Evolutionary conservation across 2,888 invertebrate species (phyloP).

Genomic region (Byasa hedistus): DNA sequence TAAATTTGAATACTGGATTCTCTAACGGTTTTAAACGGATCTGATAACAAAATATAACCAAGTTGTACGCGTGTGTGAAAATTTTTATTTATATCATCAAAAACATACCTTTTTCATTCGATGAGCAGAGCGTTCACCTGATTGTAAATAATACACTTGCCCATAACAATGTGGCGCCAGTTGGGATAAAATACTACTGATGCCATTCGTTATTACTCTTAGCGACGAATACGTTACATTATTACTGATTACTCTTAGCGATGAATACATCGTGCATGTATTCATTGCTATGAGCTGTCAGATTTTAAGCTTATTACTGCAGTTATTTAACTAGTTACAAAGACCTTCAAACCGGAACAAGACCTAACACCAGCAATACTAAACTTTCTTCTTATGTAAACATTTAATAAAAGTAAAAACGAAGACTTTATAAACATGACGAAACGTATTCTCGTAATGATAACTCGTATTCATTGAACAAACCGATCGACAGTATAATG

Average conservation of each 20-base stretch:
- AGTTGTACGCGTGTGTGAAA: constrained; percentile 8
- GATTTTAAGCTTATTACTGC: no score
- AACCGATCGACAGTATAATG: constrained; percentile 40
- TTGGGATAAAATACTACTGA: no score
- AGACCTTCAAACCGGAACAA: no score
- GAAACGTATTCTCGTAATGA: constrained; percentile 28
- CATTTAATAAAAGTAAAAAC: constrained; percentile 30
- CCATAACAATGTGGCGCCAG: no score
- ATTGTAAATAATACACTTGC: no score
- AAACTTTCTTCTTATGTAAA: constrained; percentile 24
- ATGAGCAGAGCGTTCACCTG: no score
- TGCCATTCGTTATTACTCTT: no score
- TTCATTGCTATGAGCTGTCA: no score
- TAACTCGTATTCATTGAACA: constrained; percentile 45
- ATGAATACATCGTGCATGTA: no score
- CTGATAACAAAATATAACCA: constrained; percentile 11
- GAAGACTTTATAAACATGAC: constrained; percentile 32
- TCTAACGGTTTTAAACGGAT: constrained; percentile 36
- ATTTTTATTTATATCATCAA: neutral
- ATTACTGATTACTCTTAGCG: no score
- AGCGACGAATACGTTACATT: no score
- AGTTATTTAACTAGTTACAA: no score
- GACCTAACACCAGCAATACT: neutral
- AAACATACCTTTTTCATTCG: neutral
- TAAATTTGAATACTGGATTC: constrained; percentile 52